A percentile compares a stretch with the other conserved stretches of the same genome.
These are phyloP conservation scores for Pachypanchax playfairii DNA, from an alignment of 2,113 vertebrate species.

Conservation along the genomic window DNA sequence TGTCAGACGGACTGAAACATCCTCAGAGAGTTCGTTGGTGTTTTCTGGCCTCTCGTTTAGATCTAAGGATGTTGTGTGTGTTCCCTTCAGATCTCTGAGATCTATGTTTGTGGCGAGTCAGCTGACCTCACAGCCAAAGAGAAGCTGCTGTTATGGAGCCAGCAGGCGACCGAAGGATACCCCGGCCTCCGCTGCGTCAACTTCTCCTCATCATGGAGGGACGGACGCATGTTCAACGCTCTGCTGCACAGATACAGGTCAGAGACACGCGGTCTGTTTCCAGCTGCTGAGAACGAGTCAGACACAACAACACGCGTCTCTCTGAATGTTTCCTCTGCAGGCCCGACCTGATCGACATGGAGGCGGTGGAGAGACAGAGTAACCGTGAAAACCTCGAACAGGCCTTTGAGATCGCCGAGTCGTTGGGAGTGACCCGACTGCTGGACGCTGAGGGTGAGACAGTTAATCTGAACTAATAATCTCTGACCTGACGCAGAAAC, in stretches of 20 bases:
- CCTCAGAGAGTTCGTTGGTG: background rate
- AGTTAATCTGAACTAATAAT: background rate
- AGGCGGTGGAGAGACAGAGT: constrained; percentile 89
- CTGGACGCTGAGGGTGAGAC: constrained; percentile 93
- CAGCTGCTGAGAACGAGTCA: too few species aligned
- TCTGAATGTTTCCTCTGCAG: constrained; percentile 69
- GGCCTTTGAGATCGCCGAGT: constrained; percentile 96
- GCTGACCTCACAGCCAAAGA: constrained; percentile 98
- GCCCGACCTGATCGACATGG: constrained; percentile 97
- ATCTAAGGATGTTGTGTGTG: background rate
- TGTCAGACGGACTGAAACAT: background rate
- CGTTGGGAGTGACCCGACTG: constrained; percentile 92
- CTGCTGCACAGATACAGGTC: constrained; percentile 97
- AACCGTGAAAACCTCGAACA: constrained; percentile 97
- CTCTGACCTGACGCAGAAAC: too few species aligned
- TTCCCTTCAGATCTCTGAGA: constrained; percentile 91
- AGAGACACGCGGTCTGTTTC: background rate
- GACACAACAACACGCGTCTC: background rate
- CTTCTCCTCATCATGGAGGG: constrained; percentile 95
- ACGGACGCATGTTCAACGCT: constrained; percentile 98
- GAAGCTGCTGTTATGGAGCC: constrained; percentile 95
- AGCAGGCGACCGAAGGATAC: constrained; percentile 92
- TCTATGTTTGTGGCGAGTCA: constrained; percentile 95
- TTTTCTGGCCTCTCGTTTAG: too few species aligned
- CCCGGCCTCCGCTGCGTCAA: constrained; percentile 93